Conservation (phyloP, 2,113 vertebrate species). For the Epinephelus lanceolatus region DNA sequence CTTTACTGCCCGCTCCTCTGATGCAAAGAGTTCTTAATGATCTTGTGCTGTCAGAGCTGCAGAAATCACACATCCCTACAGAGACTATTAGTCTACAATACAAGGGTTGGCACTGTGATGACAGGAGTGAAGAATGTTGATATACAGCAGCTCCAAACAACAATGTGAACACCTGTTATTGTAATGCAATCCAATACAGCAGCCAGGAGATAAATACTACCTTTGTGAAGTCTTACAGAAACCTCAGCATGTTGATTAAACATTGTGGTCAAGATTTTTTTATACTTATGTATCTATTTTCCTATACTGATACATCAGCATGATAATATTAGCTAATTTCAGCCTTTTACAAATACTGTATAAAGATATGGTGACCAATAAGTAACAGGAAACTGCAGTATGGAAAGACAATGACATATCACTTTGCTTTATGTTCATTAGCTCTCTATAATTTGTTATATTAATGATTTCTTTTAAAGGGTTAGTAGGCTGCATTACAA, state of each 20-base stretch:
- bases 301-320: no score
- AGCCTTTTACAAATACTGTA: no score
- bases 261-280: no score
- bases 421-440: no score
- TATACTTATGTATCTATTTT: no score
- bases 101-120: slow-evolving; percentile 45
- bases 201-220: not conserved
- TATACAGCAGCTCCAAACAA: slow-evolving; percentile 35
- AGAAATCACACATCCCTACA: slow-evolving; percentile 70
- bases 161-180: slow-evolving; percentile 59
- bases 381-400: no score
- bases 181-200: slow-evolving; percentile 19
- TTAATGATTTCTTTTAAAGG: no score
- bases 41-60: slow-evolving; percentile 82
- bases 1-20: slow-evolving; percentile 65
- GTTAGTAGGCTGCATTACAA: no score
- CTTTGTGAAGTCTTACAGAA: not conserved
- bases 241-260: not conserved
- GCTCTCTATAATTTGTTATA: no score
- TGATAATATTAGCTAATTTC: no score
- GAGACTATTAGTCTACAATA: slow-evolving; percentile 55
- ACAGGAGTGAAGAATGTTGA: slow-evolving; percentile 28
- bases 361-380: no score
- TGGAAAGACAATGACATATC: no score
- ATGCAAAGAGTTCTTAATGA: slow-evolving; percentile 79